phyloP scores from a whole-genome alignment of 2,888 invertebrate species.

The Archips xylosteana region DNA sequence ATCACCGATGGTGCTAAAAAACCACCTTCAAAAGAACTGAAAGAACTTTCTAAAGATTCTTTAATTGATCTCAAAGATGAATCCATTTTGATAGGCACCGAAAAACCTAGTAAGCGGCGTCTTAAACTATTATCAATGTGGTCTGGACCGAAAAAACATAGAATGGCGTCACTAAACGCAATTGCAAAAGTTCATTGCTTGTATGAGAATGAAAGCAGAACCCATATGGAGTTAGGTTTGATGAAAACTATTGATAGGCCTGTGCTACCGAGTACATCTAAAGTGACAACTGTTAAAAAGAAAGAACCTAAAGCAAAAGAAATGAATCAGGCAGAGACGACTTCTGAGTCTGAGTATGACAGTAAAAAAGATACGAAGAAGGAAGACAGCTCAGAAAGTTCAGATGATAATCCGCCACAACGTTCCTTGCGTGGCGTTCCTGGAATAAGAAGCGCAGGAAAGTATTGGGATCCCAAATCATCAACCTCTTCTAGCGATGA shows the following conservation, averaged over 20 bases:
- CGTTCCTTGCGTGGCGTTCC: constrained; percentile 90
- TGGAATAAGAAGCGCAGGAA: constrained; percentile 91
- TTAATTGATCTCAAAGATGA: constrained; percentile 76
- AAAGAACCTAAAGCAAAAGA: constrained; percentile 76
- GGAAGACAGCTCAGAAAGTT: constrained; percentile 77
- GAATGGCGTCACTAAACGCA: constrained; percentile 96
- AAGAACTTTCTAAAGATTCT: constrained; percentile 79
- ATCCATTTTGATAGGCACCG: constrained; percentile 64
- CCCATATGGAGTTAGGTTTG: constrained; percentile 87
- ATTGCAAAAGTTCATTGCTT: constrained; percentile 95
- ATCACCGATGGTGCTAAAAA: constrained; percentile 73
- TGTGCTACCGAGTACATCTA: constrained; percentile 81
- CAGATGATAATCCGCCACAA: constrained; percentile 83
- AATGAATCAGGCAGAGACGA: constrained; percentile 73
- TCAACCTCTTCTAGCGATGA: constrained; percentile 87
- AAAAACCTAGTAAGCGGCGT: constrained; percentile 79
- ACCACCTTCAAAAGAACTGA: constrained; percentile 73
- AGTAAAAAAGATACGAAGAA: constrained; percentile 69
- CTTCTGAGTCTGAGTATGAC: constrained; percentile 82
- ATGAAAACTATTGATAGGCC: constrained; percentile 81
- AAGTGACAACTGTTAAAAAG: constrained; percentile 74
- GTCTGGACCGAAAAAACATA: constrained; percentile 92
- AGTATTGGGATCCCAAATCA: constrained; percentile 94
- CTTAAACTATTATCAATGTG: constrained; percentile 89
- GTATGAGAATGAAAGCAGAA: constrained; percentile 94